These are phyloP conservation scores for Zosterops pallidus DNA, from an alignment of 2,113 vertebrate species.

Conservation along the genomic window DNA sequence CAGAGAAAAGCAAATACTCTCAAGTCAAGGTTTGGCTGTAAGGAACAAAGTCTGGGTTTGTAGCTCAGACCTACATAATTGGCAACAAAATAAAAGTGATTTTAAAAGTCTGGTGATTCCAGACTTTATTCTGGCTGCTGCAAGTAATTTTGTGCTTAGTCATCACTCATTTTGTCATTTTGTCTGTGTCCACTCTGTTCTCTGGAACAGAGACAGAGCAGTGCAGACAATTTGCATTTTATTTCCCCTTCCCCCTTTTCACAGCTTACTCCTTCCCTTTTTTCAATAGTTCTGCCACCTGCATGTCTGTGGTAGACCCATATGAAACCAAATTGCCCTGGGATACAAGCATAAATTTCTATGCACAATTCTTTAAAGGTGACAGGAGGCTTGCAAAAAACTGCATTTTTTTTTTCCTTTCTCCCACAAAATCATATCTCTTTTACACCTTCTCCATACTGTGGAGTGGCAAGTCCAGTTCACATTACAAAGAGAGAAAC, in stretches of 20 bases:
- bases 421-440: background rate
- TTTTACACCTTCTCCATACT: background rate
- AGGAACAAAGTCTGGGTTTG: background rate
- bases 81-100: background rate
- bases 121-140: background rate
- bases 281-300: background rate
- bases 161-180: background rate
- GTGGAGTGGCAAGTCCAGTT: background rate
- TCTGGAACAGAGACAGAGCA: background rate
- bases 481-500: background rate
- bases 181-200: background rate
- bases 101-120: background rate
- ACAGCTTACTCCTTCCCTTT: background rate
- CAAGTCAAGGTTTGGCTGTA: background rate
- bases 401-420: fast-evolving
- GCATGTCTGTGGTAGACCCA: background rate
- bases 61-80: background rate
- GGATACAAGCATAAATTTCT: background rate
- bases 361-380: background rate
- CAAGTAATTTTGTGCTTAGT: background rate
- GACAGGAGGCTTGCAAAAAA: background rate
- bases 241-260: background rate
- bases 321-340: background rate
- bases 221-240: background rate
- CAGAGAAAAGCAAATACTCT: background rate